phyloP scores from a whole-genome alignment of 2,113 vertebrate genomes.

The Hemiprocne comata region DNA sequence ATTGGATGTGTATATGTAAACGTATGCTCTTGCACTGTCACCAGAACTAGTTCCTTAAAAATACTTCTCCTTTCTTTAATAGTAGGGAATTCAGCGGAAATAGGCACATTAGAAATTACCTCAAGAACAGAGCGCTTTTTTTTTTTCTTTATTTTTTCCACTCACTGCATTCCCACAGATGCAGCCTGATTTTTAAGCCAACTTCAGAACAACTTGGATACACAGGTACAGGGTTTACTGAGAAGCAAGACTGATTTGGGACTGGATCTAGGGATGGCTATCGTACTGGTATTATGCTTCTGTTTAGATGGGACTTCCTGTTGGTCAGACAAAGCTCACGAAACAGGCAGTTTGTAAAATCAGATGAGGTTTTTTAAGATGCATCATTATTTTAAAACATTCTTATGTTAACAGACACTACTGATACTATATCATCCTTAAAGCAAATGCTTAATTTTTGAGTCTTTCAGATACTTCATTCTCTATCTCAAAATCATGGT shows the following conservation, averaged over 20 bases:
- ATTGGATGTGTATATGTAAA: neutral
- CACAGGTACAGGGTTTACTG: neutral
- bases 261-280: neutral
- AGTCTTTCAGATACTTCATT: neutral
- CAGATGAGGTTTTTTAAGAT: neutral
- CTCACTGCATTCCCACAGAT: too few species aligned
- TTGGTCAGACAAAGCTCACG: neutral
- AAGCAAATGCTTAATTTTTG: neutral
- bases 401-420: neutral
- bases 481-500: neutral
- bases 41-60: neutral
- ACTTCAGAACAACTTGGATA: neutral
- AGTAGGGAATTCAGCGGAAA: neutral
- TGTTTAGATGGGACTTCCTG: neutral
- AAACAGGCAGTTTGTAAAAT: neutral
- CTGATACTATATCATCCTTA: neutral
- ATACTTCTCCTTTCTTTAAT: neutral
- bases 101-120: neutral
- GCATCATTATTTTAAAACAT: neutral
- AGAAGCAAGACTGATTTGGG: neutral
- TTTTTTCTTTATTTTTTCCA: neutral
- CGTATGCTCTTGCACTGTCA: neutral
- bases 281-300: neutral
- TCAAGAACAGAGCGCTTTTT: neutral
- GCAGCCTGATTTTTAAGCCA: neutral